Percentiles rank a stretch among this genome's conserved stretches.
Conservation (phyloP, 2,797 vertebrate species). For the Enteromius argenteus region DNA sequence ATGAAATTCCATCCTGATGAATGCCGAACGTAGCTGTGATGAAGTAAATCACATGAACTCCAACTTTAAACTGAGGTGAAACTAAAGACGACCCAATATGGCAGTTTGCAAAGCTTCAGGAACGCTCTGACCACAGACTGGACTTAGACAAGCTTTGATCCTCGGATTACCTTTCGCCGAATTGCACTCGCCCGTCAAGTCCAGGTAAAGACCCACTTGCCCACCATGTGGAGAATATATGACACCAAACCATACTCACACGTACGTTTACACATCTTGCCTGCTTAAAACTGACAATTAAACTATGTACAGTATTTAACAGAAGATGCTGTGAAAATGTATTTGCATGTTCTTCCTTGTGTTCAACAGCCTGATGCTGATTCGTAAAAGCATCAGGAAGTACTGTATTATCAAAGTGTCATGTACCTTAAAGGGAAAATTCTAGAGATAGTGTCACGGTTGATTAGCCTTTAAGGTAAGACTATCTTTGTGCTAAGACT, state of each 20-base stretch:
- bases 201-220: slow-evolving; percentile 48
- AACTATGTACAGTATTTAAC: background rate
- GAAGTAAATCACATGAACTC: slow-evolving; percentile 42
- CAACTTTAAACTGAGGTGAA: slow-evolving; percentile 58
- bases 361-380: slow-evolving; percentile 2
- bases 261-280: slow-evolving; percentile 8
- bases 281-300: background rate
- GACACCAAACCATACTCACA: slow-evolving; percentile 33
- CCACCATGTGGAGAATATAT: slow-evolving; percentile 13
- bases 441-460: slow-evolving; percentile 26
- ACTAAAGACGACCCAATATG: slow-evolving; percentile 40
- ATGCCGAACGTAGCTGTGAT: slow-evolving; percentile 29
- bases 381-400: slow-evolving; percentile 15
- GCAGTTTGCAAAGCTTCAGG: slow-evolving; percentile 23
- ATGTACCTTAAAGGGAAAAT: slow-evolving; percentile 56
- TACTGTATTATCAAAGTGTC: background rate
- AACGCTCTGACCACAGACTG: slow-evolving; percentile 39
- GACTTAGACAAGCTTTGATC: slow-evolving; percentile 54
- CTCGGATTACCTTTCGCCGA: slow-evolving; percentile 45
- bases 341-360: background rate
- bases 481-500: background rate
- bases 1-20: slow-evolving; percentile 39
- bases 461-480: slow-evolving; percentile 42
- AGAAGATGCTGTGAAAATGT: background rate
- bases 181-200: slow-evolving; percentile 40